Conservation (phyloP, 2,113 vertebrate species). For the Numenius arquata region DNA sequence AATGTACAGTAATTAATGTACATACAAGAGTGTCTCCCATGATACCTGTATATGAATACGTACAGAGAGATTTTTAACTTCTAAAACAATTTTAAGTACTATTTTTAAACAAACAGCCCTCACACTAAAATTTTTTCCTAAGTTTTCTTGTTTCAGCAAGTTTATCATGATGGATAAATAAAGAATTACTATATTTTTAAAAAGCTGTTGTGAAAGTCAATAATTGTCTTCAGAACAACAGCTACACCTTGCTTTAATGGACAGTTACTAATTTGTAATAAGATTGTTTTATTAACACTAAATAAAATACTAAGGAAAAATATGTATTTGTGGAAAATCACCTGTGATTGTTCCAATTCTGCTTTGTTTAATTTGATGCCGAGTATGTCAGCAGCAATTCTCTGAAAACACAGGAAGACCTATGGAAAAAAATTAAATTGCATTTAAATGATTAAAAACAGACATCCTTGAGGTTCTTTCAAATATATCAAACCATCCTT, state of each 20-base stretch:
- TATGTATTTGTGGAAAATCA: slow-evolving; percentile 72
- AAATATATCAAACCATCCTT: slow-evolving; percentile 63
- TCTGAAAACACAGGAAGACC: slow-evolving; percentile 98
- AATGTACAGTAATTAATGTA: background rate
- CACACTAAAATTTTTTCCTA: background rate
- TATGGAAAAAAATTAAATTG: slow-evolving; percentile 71
- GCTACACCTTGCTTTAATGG: background rate
- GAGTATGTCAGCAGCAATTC: slow-evolving; percentile 94
- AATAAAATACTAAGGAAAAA: background rate
- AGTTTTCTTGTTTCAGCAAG: background rate
- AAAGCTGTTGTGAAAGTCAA: background rate
- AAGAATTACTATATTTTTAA: background rate
- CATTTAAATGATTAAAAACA: slow-evolving; percentile 74
- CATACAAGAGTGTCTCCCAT: background rate
- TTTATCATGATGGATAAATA: background rate
- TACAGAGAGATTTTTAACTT: background rate
- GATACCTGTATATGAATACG: background rate
- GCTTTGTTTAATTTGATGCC: slow-evolving; percentile 98
- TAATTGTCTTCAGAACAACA: background rate
- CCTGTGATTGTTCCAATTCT: slow-evolving; percentile 98
- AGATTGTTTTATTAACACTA: background rate
- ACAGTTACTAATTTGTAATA: background rate
- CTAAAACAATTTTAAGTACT: background rate
- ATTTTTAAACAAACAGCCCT: background rate
- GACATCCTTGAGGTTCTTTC: slow-evolving; percentile 62